Evolutionary conservation across 1,140 invertebrate species (phyloP).

Genomic region (Cepaea nemoralis): DNA sequence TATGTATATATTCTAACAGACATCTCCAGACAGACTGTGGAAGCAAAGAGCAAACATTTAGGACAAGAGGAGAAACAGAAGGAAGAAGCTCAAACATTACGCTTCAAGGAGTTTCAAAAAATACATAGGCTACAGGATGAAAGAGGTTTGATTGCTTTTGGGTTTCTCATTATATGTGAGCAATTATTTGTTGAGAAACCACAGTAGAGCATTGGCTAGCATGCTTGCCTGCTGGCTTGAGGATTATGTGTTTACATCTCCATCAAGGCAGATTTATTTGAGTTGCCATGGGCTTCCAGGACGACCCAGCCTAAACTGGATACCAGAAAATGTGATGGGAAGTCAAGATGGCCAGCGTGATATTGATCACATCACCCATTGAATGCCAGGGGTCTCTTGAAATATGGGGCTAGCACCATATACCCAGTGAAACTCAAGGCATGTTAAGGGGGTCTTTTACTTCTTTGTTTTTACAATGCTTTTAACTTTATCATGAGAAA

Average conservation of each 20-base stretch:
- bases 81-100: constrained; percentile 10
- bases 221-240: not conserved
- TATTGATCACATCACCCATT: no score
- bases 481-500: no score
- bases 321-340: no score
- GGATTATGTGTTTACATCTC: not conserved
- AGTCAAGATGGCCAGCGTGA: no score
- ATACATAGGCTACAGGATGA: constrained; percentile 38
- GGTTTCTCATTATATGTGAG: not conserved
- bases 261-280: not conserved
- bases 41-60: constrained; percentile 33
- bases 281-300: no score
- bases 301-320: no score
- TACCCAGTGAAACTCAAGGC: no score
- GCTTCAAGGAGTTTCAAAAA: constrained; percentile 35
- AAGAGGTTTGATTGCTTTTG: constrained; percentile 22
- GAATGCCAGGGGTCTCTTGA: no score
- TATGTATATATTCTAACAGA: not conserved
- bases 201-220: not conserved
- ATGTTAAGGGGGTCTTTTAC: no score
- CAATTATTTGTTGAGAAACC: not conserved
- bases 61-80: constrained; percentile 37
- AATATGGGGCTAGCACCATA: no score
- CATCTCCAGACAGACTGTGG: constrained; percentile 25
- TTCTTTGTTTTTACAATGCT: no score